Conservation (phyloP, 1,140 invertebrate species). For the Tetragnatha versicolor region DNA sequence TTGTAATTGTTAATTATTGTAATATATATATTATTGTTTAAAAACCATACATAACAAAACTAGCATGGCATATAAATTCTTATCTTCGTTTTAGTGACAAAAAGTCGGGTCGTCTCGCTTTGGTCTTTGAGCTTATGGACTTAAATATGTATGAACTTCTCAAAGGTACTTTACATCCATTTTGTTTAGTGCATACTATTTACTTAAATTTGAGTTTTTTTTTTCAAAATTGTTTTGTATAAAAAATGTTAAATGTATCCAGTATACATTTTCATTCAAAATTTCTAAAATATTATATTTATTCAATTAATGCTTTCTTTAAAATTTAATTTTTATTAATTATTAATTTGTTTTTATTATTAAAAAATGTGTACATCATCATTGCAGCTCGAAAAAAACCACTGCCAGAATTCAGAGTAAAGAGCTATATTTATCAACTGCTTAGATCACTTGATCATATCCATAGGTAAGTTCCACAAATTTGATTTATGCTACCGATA, state of each 20-base stretch:
- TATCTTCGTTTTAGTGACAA: constrained; percentile 64
- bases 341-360: too few species aligned
- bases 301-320: too few species aligned
- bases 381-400: constrained; percentile 53
- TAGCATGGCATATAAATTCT: not conserved
- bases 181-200: not conserved
- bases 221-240: too few species aligned
- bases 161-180: constrained; percentile 62
- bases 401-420: constrained; percentile 65
- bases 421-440: constrained; percentile 69
- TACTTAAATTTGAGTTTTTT: constrained; percentile 50
- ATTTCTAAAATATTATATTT: too few species aligned
- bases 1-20: too few species aligned
- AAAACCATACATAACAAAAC: too few species aligned
- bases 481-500: too few species aligned
- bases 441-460: constrained; percentile 68
- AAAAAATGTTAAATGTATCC: too few species aligned
- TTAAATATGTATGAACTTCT: constrained; percentile 75
- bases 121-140: constrained; percentile 75
- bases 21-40: too few species aligned
- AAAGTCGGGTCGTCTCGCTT: constrained; percentile 67
- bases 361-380: too few species aligned
- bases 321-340: too few species aligned
- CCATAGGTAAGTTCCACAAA: constrained; percentile 64
- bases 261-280: too few species aligned